These are phyloP conservation scores for Drosophila saltans DNA, from an alignment of 1,140 invertebrate genomes.

Conservation along the genomic window DNA sequence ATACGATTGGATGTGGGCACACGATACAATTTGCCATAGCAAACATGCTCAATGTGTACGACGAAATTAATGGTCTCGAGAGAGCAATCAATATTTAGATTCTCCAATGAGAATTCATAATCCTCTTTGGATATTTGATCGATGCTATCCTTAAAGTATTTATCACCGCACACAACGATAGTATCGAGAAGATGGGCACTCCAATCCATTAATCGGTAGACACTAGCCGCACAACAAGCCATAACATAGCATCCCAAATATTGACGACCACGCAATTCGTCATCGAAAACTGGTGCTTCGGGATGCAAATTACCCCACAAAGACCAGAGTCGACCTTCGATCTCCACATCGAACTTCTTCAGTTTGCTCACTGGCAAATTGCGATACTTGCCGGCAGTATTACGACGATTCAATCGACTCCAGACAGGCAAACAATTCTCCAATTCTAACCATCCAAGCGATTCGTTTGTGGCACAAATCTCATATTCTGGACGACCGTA, in stretches of 20 bases:
- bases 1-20: conserved; percentile 84
- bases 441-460: conserved; percentile 85
- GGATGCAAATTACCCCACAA: conserved; percentile 86
- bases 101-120: conserved; percentile 84
- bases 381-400: conserved; percentile 84
- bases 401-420: conserved; percentile 84
- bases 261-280: conserved; percentile 84
- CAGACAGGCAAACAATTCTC: conserved; percentile 83
- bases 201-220: conserved; percentile 86
- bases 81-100: conserved; percentile 82
- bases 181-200: conserved; percentile 85
- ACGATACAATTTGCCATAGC: conserved; percentile 86
- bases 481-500: conserved; percentile 67
- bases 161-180: conserved; percentile 84
- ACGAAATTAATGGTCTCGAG: conserved; percentile 85
- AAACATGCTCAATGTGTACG: conserved; percentile 85
- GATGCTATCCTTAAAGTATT: conserved; percentile 85
- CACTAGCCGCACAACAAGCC: conserved; percentile 85
- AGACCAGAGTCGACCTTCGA: conserved; percentile 86
- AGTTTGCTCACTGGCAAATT: conserved; percentile 83
- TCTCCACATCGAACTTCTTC: conserved; percentile 87
- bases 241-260: conserved; percentile 85
- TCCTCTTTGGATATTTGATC: conserved; percentile 84
- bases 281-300: conserved; percentile 83
- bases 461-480: conserved; percentile 83